Conservation (phyloP, 2,797 vertebrate genomes). For the Otolemur crassicaudatus region DNA sequence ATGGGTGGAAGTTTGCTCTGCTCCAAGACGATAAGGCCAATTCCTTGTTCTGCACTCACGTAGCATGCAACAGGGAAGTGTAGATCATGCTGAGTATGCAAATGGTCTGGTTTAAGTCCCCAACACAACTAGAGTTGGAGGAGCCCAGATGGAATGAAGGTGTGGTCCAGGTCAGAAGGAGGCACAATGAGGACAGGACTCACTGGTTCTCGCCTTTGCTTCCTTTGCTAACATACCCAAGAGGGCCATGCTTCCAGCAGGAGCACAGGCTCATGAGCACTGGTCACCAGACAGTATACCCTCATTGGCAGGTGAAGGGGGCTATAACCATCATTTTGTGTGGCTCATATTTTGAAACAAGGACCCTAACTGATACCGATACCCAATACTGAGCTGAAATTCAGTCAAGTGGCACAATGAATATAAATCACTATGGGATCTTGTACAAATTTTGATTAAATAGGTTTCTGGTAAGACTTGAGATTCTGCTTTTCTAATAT, state of each 20-base stretch:
- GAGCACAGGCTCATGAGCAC: background rate
- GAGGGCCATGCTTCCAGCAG: background rate
- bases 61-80: background rate
- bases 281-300: background rate
- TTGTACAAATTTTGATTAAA: background rate
- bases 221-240: background rate
- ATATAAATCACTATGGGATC: background rate
- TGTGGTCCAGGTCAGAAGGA: background rate
- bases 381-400: background rate
- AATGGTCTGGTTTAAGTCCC: background rate
- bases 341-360: background rate
- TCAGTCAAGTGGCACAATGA: background rate
- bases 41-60: background rate
- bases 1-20: background rate
- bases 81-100: background rate
- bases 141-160: background rate
- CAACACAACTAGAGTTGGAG: background rate
- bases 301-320: background rate
- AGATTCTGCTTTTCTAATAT: background rate
- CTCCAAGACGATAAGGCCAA: background rate
- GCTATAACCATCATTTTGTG: background rate
- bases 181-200: background rate
- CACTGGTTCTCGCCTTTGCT: background rate
- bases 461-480: background rate
- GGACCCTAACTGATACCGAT: background rate